These are phyloP conservation scores for Augochlora pura DNA, from an alignment of 1,140 invertebrate genomes.

Conservation along the genomic window DNA sequence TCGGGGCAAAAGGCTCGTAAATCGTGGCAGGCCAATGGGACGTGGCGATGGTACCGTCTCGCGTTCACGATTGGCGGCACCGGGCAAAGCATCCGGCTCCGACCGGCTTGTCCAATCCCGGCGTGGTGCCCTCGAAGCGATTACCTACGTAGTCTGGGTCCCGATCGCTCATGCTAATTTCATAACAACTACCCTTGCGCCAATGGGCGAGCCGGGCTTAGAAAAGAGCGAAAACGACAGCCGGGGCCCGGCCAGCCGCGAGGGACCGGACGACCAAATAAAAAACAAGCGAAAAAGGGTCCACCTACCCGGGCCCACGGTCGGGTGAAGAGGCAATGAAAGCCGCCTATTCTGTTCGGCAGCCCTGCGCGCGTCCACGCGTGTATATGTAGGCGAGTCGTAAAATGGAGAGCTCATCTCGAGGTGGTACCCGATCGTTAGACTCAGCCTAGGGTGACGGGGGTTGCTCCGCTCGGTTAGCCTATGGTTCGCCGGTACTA, in stretches of 20 bases:
- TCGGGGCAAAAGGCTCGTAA: constrained; percentile 70
- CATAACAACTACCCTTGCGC: constrained; percentile 77
- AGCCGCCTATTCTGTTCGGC: constrained; percentile 51
- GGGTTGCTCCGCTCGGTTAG: background rate
- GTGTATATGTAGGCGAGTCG: constrained; percentile 26
- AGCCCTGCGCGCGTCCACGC: constrained; percentile 23
- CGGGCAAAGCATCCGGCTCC: constrained; percentile 50
- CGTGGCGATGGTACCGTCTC: constrained; percentile 56
- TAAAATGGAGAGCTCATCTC: constrained; percentile 65
- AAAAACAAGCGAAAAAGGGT: constrained; percentile 12
- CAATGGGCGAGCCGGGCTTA: constrained; percentile 70
- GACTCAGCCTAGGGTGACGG: background rate
- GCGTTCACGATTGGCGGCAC: constrained; percentile 58
- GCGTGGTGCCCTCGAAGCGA: constrained; percentile 70
- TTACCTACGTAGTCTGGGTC: constrained; percentile 68
- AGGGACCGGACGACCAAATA: constrained; percentile 13
- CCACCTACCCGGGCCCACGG: constrained; percentile 41
- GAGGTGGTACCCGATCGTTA: constrained; percentile 12
- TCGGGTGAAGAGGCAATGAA: constrained; percentile 47
- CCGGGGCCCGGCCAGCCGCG: background rate
- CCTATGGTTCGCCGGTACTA: background rate
- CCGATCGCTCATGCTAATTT: constrained; percentile 79
- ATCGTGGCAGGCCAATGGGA: constrained; percentile 74
- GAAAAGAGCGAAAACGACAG: constrained; percentile 46
- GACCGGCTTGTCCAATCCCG: constrained; percentile 67